Base-by-base conservation (phyloP, 1,140 invertebrate species). In the Cydia amplana region DNA sequence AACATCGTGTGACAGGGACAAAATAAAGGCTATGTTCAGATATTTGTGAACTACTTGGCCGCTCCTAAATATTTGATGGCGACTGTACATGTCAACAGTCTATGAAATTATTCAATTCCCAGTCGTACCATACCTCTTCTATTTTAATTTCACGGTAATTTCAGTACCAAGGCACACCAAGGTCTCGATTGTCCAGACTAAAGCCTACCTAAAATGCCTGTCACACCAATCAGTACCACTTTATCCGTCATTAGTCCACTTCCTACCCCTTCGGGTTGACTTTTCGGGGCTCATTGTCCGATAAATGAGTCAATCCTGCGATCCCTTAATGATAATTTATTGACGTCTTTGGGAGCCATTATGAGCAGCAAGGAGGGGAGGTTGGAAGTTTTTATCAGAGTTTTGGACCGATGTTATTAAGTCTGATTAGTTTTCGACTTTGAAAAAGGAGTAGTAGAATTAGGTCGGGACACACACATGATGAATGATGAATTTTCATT, bases 251-350 rank as follows among this genome's bases (percentile, higher is more conserved):
- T 55, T 55, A 55, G 5, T 18, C 9, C 51, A 18, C 51, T 55
- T 55, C 51, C 51, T 9, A 46, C 43, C 40, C 43, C n/a, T 51
- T 36, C 6, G 4, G 23, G 23, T 67, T 32, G 25, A 67, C 9
- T 67, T 67, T 32, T 67, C 25, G 16, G 16, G 25, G 64, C 64
- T 32, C 65, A 36, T 70, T 70, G 65, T 70, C n/a, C 65, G 6
- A n/a, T 18, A 70, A 70, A 70, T 70, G 65, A 70, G 65, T 18
- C 32, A 70, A 70, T 70, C 65, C n/a, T 10, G 65, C 65, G 28
- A 70, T 40, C 65, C 32, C 32, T 43, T 70, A 70, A 70, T 43
- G 36, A 70, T 70, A 70, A 70, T 70, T 70, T 70, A 70, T 70
- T 70, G 65, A 40, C 65, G 65, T 70, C 65, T 70, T 70, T 40